Evolutionary conservation across 2,888 invertebrate species (phyloP).

Genomic region (Stenolophus ochropezus): DNA sequence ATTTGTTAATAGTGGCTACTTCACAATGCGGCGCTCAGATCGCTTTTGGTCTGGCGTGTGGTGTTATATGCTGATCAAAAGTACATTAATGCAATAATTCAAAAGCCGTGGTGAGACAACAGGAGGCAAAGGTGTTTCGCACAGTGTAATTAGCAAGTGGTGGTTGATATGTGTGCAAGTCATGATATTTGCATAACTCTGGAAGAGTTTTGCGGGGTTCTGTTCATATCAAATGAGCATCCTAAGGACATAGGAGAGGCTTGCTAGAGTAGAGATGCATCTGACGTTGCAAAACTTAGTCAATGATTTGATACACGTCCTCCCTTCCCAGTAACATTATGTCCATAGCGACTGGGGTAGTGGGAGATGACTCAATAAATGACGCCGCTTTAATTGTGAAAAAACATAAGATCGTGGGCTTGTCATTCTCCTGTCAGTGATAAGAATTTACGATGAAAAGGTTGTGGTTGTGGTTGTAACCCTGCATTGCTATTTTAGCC

Average conservation of each 20-base stretch:
- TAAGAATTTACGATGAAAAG: background rate
- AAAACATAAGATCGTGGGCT: background rate
- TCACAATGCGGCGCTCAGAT: constrained; percentile 59
- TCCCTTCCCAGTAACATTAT: constrained; percentile 8
- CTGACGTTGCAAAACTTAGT: constrained; percentile 2
- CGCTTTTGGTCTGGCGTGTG: constrained; percentile 64
- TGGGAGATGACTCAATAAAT: constrained; percentile 3
- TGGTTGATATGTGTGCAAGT: constrained; percentile 61
- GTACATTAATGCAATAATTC: too few relatives aligned
- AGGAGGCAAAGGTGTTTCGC: constrained; percentile 63
- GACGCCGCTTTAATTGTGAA: background rate
- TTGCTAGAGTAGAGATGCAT: background rate
- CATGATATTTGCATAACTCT: constrained; percentile 62
- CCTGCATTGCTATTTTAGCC: background rate
- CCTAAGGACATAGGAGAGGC: constrained; percentile 64
- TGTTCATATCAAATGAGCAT: constrained; percentile 63
- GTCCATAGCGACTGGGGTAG: constrained; percentile 28
- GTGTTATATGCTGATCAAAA: constrained; percentile 67
- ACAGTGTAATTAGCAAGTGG: constrained; percentile 63
- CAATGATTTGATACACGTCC: background rate
- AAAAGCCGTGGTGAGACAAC: constrained; percentile 65
- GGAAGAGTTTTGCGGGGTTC: constrained; percentile 63
- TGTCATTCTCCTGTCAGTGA: background rate
- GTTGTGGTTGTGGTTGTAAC: background rate
- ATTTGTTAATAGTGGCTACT: constrained; percentile 61